These are phyloP conservation scores for Neomonachus schauinslandi DNA, from an alignment of 2,113 vertebrate species.

Conservation along the genomic window DNA sequence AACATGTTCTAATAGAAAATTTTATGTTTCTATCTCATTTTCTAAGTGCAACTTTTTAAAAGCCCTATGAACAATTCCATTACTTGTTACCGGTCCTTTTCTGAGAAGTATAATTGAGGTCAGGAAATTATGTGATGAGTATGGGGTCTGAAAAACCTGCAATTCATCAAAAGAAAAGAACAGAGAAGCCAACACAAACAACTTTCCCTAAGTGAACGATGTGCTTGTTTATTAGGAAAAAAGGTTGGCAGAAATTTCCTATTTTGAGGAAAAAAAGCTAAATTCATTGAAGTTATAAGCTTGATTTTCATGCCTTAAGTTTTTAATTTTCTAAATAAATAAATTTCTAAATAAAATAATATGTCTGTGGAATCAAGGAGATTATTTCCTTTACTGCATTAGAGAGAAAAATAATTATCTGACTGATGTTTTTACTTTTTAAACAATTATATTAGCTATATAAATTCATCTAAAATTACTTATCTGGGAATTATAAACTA, in stretches of 20 bases:
- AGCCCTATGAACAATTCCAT: constrained; percentile 34
- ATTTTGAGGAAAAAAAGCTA: not conserved
- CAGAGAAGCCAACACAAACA: not conserved
- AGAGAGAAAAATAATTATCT: constrained; percentile 9
- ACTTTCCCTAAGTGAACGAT: not conserved
- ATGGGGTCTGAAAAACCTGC: constrained; percentile 5
- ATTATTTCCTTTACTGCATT: not conserved
- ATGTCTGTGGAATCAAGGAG: not conserved
- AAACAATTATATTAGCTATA: not conserved
- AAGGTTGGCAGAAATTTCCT: not conserved
- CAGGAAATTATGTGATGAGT: constrained; percentile 45
- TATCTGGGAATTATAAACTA: not conserved
- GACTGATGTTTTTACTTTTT: not conserved
- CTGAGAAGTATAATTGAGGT: constrained; percentile 49
- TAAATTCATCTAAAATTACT: not conserved
- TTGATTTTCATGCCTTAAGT: not conserved
- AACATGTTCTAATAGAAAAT: constrained; percentile 20
- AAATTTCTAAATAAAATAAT: not conserved
- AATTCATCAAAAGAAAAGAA: constrained; percentile 46
- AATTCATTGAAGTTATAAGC: not conserved
- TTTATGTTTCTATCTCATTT: constrained; percentile 37
- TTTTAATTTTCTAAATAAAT: not conserved
- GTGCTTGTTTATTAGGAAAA: not conserved
- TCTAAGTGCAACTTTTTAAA: constrained; percentile 40
- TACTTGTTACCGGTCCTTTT: constrained; percentile 39